Percentiles rank a stretch among this genome's conserved stretches.
Evolutionary conservation across 2,888 invertebrate genomes (phyloP).

Genomic region (Idaea dimidiata): DNA sequence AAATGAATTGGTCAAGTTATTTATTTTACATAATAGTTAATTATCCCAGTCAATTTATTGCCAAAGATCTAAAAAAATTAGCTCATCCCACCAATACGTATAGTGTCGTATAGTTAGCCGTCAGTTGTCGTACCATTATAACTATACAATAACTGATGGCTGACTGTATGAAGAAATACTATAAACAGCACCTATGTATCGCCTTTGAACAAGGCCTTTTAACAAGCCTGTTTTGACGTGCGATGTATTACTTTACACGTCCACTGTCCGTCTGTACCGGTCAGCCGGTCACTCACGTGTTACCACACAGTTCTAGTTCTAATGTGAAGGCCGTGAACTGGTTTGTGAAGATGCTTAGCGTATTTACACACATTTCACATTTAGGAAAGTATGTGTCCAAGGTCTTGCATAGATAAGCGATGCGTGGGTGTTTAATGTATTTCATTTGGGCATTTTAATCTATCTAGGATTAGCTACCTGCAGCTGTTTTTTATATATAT

Average conservation of each 20-base stretch:
- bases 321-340: background rate
- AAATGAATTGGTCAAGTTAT: no score
- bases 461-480: background rate
- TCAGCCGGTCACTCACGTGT: background rate
- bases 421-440: background rate
- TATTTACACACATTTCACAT: background rate
- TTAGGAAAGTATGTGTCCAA: background rate
- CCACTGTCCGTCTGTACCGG: background rate
- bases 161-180: no score
- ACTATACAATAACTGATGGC: no score
- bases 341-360: background rate
- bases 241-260: background rate
- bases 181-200: no score
- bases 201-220: no score
- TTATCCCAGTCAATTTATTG: no score
- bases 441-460: background rate
- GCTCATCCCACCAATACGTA: no score
- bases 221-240: constrained; percentile 7
- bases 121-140: no score
- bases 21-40: no score
- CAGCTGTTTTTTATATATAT: no score
- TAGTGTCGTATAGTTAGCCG: no score
- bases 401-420: background rate
- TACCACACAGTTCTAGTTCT: background rate
- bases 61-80: no score